A percentile compares a stretch with the other conserved stretches of the same genome.
These are phyloP conservation scores for Fukomys damarensis DNA, from an alignment of 2,113 vertebrate genomes.

Conservation along the genomic window DNA sequence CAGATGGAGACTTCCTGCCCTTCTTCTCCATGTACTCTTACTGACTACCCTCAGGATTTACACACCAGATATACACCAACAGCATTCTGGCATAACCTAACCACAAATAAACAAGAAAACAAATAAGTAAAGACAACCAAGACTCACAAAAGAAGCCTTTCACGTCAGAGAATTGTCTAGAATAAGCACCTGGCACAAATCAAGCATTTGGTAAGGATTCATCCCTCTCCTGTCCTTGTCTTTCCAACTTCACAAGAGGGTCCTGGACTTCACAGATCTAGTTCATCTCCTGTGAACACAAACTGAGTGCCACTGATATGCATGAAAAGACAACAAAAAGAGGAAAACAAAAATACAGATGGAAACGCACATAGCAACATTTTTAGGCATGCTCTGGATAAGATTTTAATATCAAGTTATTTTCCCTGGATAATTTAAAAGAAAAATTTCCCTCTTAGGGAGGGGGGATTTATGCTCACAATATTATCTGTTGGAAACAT, in stretches of 20 bases:
- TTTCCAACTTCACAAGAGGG: not conserved
- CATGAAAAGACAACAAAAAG: not conserved
- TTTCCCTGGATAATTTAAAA: slow-evolving; percentile 18
- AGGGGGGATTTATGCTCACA: not conserved
- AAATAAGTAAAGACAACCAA: slow-evolving; percentile 41
- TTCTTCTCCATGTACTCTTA: not conserved
- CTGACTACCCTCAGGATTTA: not conserved
- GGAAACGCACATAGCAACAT: not conserved
- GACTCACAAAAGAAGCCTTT: not conserved
- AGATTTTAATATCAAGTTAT: slow-evolving; percentile 16
- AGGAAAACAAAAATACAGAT: slow-evolving; percentile 21
- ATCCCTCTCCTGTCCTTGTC: not conserved
- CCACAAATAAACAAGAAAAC: not conserved
- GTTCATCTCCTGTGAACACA: slow-evolving; percentile 6
- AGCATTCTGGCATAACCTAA: not conserved
- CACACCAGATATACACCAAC: not conserved
- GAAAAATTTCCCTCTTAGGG: not conserved
- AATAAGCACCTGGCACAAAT: not conserved
- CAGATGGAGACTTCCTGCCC: not conserved
- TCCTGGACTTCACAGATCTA: slow-evolving; percentile 1
- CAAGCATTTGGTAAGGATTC: not conserved
- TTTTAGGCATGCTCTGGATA: not conserved
- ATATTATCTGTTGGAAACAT: not conserved
- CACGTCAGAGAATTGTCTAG: not conserved
- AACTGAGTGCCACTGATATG: not conserved